phyloP scores from a whole-genome alignment of 35 echinoderm and acorn worm species.

The Eucidaris tribuloides region DNA sequence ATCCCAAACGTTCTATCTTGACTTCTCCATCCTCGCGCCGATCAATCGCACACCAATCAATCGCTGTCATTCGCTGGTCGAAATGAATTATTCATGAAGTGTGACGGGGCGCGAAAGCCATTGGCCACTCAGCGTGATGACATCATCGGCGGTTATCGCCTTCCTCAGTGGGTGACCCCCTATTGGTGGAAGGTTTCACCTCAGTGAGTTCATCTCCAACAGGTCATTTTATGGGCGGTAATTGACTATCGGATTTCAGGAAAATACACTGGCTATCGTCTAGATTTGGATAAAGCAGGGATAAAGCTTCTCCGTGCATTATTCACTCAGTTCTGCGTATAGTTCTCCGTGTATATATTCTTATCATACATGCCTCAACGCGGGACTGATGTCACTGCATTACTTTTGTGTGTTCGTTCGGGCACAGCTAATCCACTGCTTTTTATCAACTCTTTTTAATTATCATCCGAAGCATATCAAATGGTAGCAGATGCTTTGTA shows the following conservation, averaged over 20 bases:
- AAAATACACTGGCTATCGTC: too few species aligned
- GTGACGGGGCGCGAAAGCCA: neutral
- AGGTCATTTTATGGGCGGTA: constrained; percentile 25
- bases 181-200: constrained; percentile 26
- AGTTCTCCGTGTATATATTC: too few species aligned
- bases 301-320: too few species aligned
- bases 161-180: neutral
- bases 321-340: too few species aligned
- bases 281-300: too few species aligned
- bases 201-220: constrained; percentile 7
- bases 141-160: constrained; percentile 3
- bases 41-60: neutral
- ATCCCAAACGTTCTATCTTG: neutral
- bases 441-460: too few species aligned
- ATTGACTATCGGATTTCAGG: constrained; percentile 21
- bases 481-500: too few species aligned
- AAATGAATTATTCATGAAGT: constrained; percentile 13
- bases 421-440: too few species aligned
- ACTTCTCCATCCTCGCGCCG: neutral
- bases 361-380: too few species aligned
- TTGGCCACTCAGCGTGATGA: neutral
- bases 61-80: neutral
- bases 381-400: too few species aligned
- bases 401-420: too few species aligned
- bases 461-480: too few species aligned